Evolutionary conservation across 2,113 vertebrate species (phyloP).

Genomic region (Oenanthe oenanthe): DNA sequence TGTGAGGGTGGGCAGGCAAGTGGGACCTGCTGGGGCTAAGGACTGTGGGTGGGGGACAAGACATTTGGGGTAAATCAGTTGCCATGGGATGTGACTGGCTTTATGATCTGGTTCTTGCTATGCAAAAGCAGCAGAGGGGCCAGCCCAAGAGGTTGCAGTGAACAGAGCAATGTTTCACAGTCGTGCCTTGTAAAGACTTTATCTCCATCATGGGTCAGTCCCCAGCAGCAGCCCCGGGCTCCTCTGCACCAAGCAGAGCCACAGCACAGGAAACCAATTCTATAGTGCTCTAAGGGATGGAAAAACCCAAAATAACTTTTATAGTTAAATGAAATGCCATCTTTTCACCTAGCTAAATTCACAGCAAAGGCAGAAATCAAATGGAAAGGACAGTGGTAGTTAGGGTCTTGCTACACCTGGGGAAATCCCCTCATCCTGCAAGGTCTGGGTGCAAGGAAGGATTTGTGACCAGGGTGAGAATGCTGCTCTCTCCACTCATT

Average conservation of each 20-base stretch:
- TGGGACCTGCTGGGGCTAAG: neutral
- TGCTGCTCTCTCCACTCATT: neutral
- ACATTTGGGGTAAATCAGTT: neutral
- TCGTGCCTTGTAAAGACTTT: neutral
- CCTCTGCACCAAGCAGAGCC: fast-evolving
- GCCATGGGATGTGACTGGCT: neutral
- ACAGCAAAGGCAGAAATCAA: neutral
- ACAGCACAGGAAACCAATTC: neutral
- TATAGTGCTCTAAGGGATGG: neutral
- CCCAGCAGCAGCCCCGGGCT: neutral
- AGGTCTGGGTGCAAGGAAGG: neutral
- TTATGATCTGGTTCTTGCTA: neutral
- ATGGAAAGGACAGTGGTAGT: neutral
- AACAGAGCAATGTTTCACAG: neutral
- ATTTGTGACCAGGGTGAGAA: neutral
- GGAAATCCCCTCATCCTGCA: fast-evolving
- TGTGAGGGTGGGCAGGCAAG: neutral
- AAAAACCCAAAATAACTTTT: neutral
- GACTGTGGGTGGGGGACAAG: neutral
- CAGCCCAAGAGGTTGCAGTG: neutral
- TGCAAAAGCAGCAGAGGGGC: neutral
- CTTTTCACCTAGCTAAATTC: neutral
- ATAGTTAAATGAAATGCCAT: neutral
- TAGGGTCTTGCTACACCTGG: neutral
- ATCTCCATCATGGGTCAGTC: neutral